Evolutionary conservation across 1,140 invertebrate species (phyloP).

Genomic region (Ceratitis capitata): DNA sequence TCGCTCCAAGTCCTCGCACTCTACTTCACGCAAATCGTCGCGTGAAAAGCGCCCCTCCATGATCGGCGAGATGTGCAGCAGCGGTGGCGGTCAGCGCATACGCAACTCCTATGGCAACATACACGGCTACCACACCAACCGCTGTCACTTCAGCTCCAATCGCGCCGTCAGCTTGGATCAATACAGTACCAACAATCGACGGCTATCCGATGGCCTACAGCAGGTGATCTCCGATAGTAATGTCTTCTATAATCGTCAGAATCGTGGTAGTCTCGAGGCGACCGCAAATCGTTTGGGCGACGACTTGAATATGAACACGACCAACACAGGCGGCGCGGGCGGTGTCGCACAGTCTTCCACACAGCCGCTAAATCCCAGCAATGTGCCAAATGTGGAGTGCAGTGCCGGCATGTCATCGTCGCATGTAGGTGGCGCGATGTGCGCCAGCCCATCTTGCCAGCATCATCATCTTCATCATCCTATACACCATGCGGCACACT

Average conservation of each 20-base stretch:
- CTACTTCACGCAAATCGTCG: constrained; percentile 59
- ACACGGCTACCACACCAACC: constrained; percentile 61
- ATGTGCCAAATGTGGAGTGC: constrained; percentile 41
- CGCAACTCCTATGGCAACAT: constrained; percentile 65
- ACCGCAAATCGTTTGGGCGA: constrained; percentile 42
- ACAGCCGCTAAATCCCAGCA: constrained; percentile 40
- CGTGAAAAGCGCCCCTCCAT: constrained; percentile 64
- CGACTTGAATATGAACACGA: constrained; percentile 58
- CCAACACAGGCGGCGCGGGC: constrained; percentile 5
- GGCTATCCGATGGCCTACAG: constrained; percentile 61
- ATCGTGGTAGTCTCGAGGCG: constrained; percentile 54
- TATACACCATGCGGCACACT: background rate
- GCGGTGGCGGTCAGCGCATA: constrained; percentile 60
- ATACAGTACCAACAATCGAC: constrained; percentile 61
- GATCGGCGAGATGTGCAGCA: constrained; percentile 64
- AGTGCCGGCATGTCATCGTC: constrained; percentile 10
- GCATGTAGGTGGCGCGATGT: background rate
- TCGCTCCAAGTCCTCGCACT: constrained; percentile 61
- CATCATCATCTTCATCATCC: background rate
- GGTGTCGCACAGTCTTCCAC: constrained; percentile 37
- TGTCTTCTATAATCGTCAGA: constrained; percentile 61
- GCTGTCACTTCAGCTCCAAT: constrained; percentile 63
- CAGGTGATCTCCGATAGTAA: constrained; percentile 64
- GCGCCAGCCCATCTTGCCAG: constrained; percentile 32
- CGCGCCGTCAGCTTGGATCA: constrained; percentile 63